phyloP scores from a whole-genome alignment of 2,888 invertebrate genomes.

The Acleris holmiana region DNA sequence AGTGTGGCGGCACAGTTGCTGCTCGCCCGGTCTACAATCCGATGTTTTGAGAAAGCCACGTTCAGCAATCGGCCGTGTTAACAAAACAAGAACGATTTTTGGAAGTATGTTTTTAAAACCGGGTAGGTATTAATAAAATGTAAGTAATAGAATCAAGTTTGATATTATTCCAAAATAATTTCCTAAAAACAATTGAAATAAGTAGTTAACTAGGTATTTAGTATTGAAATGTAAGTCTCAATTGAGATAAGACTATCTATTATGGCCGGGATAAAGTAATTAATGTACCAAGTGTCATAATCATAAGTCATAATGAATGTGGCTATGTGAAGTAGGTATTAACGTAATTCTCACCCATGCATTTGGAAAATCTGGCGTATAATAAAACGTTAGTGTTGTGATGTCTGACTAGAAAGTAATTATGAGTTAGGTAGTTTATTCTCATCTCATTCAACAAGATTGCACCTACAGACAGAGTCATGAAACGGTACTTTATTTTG shows the following conservation, averaged over 20 bases:
- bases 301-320: no score
- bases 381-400: conserved; percentile 35
- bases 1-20: conserved; percentile 70
- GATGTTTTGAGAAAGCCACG: conserved; percentile 82
- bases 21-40: conserved; percentile 70
- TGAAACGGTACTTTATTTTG: no score
- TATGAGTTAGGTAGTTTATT: conserved; percentile 16
- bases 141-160: conserved; percentile 5
- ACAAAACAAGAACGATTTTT: conserved; percentile 75
- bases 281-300: no score
- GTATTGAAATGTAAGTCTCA: not conserved
- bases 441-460: conserved; percentile 14
- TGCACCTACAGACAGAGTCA: no score
- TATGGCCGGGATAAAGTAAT: no score
- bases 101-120: conserved; percentile 59
- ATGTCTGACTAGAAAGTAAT: conserved; percentile 29
- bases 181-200: not conserved
- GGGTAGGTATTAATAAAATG: conserved; percentile 15
- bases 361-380: conserved; percentile 36
- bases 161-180: no score
- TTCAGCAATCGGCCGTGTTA: conserved; percentile 73
- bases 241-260: no score
- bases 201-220: not conserved
- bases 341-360: not conserved
- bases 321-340: no score